Evolutionary conservation across 2,113 vertebrate genomes (phyloP).

Genomic region (Grammomys dolichurus): DNA sequence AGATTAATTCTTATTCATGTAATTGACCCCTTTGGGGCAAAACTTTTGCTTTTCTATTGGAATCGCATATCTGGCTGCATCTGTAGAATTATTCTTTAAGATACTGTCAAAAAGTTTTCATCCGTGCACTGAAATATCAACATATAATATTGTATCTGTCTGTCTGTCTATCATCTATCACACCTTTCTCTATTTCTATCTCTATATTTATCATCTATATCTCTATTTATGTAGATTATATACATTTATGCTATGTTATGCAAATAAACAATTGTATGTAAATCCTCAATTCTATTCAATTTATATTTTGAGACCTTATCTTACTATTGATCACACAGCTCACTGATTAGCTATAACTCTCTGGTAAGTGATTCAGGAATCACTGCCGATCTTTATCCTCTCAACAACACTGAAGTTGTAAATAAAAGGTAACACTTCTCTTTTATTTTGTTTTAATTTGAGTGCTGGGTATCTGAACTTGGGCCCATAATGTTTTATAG

Average conservation of each 20-base stretch:
- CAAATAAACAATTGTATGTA: neutral
- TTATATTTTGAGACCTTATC: neutral
- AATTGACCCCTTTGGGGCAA: conserved; percentile 30
- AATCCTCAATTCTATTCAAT: neutral
- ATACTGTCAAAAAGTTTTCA: conserved; percentile 48
- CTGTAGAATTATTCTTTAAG: neutral
- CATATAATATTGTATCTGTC: neutral
- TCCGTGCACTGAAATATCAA: conserved; percentile 26
- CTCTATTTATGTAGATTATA: neutral
- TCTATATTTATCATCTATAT: neutral
- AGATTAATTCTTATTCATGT: conserved; percentile 1
- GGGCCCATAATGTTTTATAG: neutral
- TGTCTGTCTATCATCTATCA: neutral
- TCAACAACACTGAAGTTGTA: neutral
- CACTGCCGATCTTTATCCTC: neutral
- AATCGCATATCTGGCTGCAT: neutral
- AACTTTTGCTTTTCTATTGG: neutral
- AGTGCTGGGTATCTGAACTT: neutral
- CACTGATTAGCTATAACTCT: neutral
- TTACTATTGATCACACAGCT: neutral
- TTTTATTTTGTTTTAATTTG: neutral
- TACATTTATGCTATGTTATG: neutral
- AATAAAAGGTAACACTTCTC: neutral
- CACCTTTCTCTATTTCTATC: neutral
- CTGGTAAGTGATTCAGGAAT: neutral